Conservation (phyloP, 2,888 invertebrate species). For the Drosophila emarginata region DNA sequence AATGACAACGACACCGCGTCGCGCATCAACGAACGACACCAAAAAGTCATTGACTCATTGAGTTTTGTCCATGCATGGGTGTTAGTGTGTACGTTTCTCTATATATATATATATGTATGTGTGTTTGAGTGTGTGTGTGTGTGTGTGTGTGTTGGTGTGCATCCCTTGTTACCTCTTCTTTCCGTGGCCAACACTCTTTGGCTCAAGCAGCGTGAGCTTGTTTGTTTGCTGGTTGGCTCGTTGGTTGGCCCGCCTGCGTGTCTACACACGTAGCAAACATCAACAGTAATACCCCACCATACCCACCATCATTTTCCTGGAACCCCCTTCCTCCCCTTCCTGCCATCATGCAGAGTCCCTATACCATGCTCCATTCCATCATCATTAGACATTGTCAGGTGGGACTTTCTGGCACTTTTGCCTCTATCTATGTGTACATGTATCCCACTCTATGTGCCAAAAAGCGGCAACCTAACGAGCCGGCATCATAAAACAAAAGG, state of each 20-base stretch:
- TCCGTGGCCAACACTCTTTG: conserved; percentile 48
- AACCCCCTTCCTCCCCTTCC: neutral
- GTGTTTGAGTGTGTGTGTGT: no score
- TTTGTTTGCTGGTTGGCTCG: conserved; percentile 57
- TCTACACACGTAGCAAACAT: conserved; percentile 53
- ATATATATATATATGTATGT: neutral
- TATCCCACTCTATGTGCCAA: conserved; percentile 54
- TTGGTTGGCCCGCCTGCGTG: conserved; percentile 49
- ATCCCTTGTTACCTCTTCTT: neutral
- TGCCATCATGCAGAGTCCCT: neutral
- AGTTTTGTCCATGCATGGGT: conserved; percentile 49
- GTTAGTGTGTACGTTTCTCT: conserved; percentile 2
- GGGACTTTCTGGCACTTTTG: conserved; percentile 55
- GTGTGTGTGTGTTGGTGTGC: no score
- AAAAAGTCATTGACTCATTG: conserved; percentile 74
- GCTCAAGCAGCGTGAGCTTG: conserved; percentile 60
- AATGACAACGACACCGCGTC: conserved; percentile 72
- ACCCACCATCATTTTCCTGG: no score
- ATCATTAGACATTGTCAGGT: conserved; percentile 67
- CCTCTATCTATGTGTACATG: conserved; percentile 5
- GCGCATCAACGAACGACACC: conserved; percentile 74
- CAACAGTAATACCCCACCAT: conserved; percentile 14
- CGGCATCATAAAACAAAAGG: conserved; percentile 43
- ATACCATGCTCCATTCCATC: conserved; percentile 51
- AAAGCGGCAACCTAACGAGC: conserved; percentile 35